A percentile compares a stretch with the other conserved stretches of the same genome.
These are phyloP conservation scores for Denticeps clupeoides DNA, from an alignment of 2,797 vertebrate genomes.

Conservation along the genomic window DNA sequence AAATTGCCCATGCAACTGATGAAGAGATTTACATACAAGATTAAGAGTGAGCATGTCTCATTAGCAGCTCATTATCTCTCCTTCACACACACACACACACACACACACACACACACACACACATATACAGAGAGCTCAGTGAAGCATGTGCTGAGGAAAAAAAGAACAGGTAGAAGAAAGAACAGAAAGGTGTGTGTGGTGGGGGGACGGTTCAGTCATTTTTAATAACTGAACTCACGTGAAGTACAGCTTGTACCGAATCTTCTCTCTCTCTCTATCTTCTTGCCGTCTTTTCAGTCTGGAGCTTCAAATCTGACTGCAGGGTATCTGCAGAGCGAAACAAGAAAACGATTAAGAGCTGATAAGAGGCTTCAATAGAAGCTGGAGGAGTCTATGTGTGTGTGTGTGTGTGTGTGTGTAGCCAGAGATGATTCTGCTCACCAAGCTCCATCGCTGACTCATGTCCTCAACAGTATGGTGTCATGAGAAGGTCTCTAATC, in stretches of 20 bases:
- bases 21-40: conserved; percentile 34
- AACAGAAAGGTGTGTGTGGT: no score
- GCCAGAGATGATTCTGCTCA: no score
- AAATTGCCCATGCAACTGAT: conserved; percentile 22
- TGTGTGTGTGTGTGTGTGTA: not conserved
- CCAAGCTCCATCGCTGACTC: no score
- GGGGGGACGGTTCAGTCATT: no score
- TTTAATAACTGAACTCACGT: no score
- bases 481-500: no score
- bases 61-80: conserved; percentile 55
- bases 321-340: conserved; percentile 10
- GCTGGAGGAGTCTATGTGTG: not conserved
- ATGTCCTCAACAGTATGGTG: no score
- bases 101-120: not conserved
- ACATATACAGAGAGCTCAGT: not conserved
- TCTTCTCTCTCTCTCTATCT: not conserved
- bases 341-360: conserved; percentile 8
- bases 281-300: not conserved
- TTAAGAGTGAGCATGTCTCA: conserved; percentile 44
- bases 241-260: no score
- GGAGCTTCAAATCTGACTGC: conserved; percentile 10
- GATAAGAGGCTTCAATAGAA: not conserved
- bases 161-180: not conserved
- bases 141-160: no score
- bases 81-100: not conserved